phyloP scores from a whole-genome alignment of 2,888 invertebrate genomes.

The Clitarchus hookeri region DNA sequence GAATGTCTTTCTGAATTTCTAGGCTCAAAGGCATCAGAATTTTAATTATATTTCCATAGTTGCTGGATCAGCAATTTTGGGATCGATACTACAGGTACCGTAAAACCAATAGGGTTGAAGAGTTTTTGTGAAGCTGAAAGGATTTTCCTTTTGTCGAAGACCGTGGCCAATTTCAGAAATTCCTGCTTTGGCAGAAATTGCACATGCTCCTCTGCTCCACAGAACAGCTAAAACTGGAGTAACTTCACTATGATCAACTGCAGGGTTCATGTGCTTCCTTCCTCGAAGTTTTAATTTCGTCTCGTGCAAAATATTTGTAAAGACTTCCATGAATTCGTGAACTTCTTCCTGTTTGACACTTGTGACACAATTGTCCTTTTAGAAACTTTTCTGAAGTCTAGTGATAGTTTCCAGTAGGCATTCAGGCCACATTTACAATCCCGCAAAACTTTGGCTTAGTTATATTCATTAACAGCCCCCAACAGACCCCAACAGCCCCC shows the following conservation, averaged over 20 bases:
- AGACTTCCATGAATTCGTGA: background rate
- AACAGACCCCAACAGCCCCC: slow-evolving; percentile 29
- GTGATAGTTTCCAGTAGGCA: background rate
- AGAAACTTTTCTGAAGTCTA: background rate
- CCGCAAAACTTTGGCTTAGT: slow-evolving; percentile 18
- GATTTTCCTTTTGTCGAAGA: no score
- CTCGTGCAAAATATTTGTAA: background rate
- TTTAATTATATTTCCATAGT: background rate
- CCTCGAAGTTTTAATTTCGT: slow-evolving; percentile 8
- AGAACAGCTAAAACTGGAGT: background rate
- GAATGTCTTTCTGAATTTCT: background rate
- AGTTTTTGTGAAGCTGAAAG: no score
- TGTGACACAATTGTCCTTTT: background rate
- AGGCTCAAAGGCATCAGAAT: background rate
- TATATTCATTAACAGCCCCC: slow-evolving; percentile 31
- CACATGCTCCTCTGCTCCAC: background rate
- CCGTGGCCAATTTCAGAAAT: no score
- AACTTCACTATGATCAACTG: background rate
- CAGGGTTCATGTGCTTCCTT: background rate
- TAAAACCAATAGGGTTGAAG: no score
- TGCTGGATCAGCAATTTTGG: background rate
- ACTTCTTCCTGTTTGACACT: background rate
- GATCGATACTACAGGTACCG: background rate
- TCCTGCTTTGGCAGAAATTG: no score
- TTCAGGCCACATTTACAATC: background rate